Base-by-base conservation (phyloP, 2,113 vertebrate genomes). In the Callopanchax toddi region DNA sequence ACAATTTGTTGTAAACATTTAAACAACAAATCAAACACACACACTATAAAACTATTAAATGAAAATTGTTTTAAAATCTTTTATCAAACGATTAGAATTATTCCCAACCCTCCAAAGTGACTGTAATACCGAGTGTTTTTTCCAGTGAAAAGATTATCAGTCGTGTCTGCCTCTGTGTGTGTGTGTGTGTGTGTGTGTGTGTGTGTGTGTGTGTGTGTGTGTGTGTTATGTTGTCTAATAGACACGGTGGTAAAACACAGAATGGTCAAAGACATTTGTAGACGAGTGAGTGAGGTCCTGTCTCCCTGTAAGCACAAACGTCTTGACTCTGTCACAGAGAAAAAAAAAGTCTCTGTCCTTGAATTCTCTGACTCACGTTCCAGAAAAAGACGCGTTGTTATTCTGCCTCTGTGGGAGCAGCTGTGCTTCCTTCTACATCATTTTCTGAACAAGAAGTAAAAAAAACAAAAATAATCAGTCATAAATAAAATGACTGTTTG, bases 221-320 rank as follows among this genome's bases (percentile, higher is more conserved):
- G 60, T 45, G 21, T 50, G 22, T 44, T 63, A 16, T 59, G 43
- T 25, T 50, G 16, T 39, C 9, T 36, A 39, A 65, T 21, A 9
- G 18, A 62, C n/a, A 72, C 58, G 58, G 45, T 48, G 64, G 34
- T 32, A 60, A 42, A 69, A 71, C 51, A 77, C 34, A 50, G 49
- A 60, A 49, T 29, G 13, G 23, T 74, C 68, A 80, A 72, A 76
- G 76, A 74, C 68, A 23, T 66, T 63, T 57, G 18, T 32, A 66
- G 71, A 62, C 18, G 55, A 36, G 8, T 26, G 21, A 49, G 17
- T 23, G 15, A 60, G 29, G 26, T 32, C 39, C 5, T 0, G 5
- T 18, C 13, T 2, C 11, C 32, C 29, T 13, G 17, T 0, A 4
- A 63, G 36, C 11, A 46, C 1, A 5, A 56, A 67, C 60, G 56